Evolutionary conservation across 2,888 invertebrate species (phyloP).

Genomic region (Heliconius charithonia): DNA sequence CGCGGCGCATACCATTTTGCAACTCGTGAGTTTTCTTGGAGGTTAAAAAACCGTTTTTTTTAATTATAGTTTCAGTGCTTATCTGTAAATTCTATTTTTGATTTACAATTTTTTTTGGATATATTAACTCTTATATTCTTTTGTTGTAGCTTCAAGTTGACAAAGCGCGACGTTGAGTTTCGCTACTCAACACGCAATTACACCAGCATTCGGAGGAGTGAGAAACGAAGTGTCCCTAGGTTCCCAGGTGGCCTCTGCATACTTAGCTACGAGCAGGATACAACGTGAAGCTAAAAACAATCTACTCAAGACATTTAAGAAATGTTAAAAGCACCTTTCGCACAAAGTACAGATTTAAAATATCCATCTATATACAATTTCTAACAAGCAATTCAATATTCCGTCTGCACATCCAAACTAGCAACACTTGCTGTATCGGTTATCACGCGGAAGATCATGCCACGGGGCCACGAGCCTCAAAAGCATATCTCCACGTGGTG

Average conservation of each 20-base stretch:
- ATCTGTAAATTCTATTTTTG: not conserved
- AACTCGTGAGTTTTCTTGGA: constrained; percentile 19
- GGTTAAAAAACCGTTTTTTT: constrained; percentile 5
- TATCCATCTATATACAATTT: not conserved
- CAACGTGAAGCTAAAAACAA: not conserved
- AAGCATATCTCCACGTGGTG: constrained; percentile 47
- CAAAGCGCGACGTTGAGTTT: too few relatives aligned
- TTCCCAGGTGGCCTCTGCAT: too few relatives aligned
- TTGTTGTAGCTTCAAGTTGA: too few relatives aligned
- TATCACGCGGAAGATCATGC: constrained; percentile 43
- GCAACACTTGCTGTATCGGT: constrained; percentile 34
- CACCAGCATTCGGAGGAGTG: too few relatives aligned
- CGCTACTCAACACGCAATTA: too few relatives aligned
- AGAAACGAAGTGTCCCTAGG: too few relatives aligned
- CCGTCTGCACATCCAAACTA: constrained; percentile 7
- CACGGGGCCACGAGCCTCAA: constrained; percentile 42
- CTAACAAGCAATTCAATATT: constrained; percentile 27
- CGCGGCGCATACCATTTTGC: constrained; percentile 25
- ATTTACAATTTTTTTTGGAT: not conserved
- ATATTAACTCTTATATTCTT: too few relatives aligned
- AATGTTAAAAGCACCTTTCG: not conserved
- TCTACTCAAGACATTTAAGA: not conserved
- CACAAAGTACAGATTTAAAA: not conserved
- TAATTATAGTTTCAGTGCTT: constrained; percentile 17
- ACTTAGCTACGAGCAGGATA: too few relatives aligned